Percentiles rank a stretch among this genome's conserved stretches.
Conservation (phyloP, 2,888 invertebrate genomes). For the Drosophila quinaria region DNA sequence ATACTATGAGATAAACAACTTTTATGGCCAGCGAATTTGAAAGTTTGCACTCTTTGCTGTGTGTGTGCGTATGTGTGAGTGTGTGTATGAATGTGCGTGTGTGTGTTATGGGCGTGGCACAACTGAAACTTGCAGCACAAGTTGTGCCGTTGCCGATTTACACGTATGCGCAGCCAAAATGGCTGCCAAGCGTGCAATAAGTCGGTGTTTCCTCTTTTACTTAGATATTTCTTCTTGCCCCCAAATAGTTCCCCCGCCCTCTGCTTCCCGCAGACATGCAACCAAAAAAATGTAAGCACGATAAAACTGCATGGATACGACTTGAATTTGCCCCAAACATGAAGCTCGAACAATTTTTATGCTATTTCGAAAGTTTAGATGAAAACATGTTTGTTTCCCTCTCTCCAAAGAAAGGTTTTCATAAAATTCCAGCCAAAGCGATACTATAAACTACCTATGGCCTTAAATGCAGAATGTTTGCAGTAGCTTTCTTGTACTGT, state of each 20-base stretch:
- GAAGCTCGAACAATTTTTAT: constrained; percentile 39
- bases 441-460: constrained; percentile 27
- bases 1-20: constrained; percentile 65
- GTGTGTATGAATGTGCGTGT: neutral
- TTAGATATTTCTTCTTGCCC: constrained; percentile 1
- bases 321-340: constrained; percentile 38
- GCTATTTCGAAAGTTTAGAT: constrained; percentile 37
- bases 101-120: constrained; percentile 32
- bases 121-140: constrained; percentile 39
- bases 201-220: constrained; percentile 18
- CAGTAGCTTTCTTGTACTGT: neutral
- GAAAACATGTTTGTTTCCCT: constrained; percentile 28
- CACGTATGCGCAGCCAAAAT: constrained; percentile 59
- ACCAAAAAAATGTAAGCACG: constrained; percentile 37
- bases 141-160: constrained; percentile 37
- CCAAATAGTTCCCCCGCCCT: neutral
- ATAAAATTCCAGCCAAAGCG: constrained; percentile 18
- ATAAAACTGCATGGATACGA: constrained; percentile 32
- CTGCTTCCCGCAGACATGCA: constrained; percentile 24
- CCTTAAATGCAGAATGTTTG: constrained; percentile 16
- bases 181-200: constrained; percentile 57
- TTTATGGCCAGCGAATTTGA: constrained; percentile 56
- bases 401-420: neutral
- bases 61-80: constrained; percentile 1
- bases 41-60: constrained; percentile 23